Percentiles rank a stretch among this genome's conserved stretches.
Conservation (phyloP, 2,113 vertebrate genomes). For the Hippocampus barbouri region DNA sequence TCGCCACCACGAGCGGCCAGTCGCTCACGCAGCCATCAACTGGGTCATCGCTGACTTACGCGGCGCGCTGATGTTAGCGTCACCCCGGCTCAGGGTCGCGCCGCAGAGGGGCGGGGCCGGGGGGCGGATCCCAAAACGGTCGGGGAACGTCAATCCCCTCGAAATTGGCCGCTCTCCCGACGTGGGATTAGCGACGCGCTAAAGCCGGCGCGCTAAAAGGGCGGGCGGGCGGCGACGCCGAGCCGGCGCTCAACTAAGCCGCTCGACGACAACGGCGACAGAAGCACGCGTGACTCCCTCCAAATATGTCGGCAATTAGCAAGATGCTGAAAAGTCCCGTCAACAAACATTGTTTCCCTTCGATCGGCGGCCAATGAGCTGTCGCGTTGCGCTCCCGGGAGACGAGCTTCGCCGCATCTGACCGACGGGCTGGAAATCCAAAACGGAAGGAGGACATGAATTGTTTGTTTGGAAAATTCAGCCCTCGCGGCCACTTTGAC, state of each 20-base stretch:
- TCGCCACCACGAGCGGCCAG: too few relatives aligned
- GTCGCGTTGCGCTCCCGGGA: not conserved
- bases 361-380: not conserved
- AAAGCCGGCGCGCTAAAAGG: constrained; percentile 64
- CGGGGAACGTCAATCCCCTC: constrained; percentile 33
- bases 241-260: constrained; percentile 37
- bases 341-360: not conserved
- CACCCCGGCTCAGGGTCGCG: not conserved
- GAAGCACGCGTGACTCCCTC: not conserved
- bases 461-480: not conserved
- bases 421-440: not conserved
- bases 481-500: not conserved
- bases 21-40: not conserved
- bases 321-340: not conserved
- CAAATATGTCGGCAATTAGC: not conserved
- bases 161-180: constrained; percentile 57
- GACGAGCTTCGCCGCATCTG: not conserved
- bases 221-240: constrained; percentile 43
- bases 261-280: constrained; percentile 35
- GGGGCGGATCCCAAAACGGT: not conserved
- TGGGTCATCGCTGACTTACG: not conserved
- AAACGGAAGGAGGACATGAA: not conserved
- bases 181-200: constrained; percentile 58
- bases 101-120: not conserved
- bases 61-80: too few relatives aligned